A percentile compares a stretch with the other conserved stretches of the same genome.
Conservation (phyloP, 2,797 vertebrate species). For the Gobionotothen gibberifrons region DNA sequence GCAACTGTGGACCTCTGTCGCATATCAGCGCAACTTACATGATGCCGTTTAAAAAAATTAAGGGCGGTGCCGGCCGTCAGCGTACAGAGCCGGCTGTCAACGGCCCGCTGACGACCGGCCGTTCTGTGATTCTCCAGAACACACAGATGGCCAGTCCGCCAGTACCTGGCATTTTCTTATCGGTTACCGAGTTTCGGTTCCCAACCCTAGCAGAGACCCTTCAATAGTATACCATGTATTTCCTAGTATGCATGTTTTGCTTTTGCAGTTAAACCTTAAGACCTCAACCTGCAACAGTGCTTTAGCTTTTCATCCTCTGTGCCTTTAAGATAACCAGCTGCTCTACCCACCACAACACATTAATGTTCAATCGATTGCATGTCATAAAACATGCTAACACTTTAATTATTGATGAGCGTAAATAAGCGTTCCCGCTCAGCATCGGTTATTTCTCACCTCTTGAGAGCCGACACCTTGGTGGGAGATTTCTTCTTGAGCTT, state of each 20-base stretch:
- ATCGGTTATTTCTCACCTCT: slow-evolving; percentile 86
- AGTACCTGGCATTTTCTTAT: too few relatives aligned
- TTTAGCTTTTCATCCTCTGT: neutral
- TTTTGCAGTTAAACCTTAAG: slow-evolving; percentile 7
- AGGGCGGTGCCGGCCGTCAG: too few relatives aligned
- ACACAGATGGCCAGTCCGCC: too few relatives aligned
- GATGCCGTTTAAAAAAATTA: too few relatives aligned
- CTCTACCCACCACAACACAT: slow-evolving; percentile 2
- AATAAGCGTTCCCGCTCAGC: neutral
- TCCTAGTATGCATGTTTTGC: neutral
- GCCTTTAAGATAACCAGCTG: slow-evolving; percentile 4
- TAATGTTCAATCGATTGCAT: neutral
- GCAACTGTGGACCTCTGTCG: too few relatives aligned
- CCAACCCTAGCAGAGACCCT: neutral
- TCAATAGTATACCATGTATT: slow-evolving; percentile 17
- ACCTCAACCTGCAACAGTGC: neutral
- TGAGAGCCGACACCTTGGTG: slow-evolving; percentile 95
- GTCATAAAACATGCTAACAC: slow-evolving; percentile 1
- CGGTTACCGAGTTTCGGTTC: too few relatives aligned
- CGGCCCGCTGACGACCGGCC: too few relatives aligned
- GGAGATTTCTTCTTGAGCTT: slow-evolving; percentile 97
- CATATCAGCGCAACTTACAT: too few relatives aligned
- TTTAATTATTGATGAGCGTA: slow-evolving; percentile 15
- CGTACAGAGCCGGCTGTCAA: too few relatives aligned
- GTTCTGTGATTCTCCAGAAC: too few relatives aligned